These are phyloP conservation scores for Pampus argenteus DNA, from an alignment of 2,797 vertebrate genomes.

Conservation along the genomic window DNA sequence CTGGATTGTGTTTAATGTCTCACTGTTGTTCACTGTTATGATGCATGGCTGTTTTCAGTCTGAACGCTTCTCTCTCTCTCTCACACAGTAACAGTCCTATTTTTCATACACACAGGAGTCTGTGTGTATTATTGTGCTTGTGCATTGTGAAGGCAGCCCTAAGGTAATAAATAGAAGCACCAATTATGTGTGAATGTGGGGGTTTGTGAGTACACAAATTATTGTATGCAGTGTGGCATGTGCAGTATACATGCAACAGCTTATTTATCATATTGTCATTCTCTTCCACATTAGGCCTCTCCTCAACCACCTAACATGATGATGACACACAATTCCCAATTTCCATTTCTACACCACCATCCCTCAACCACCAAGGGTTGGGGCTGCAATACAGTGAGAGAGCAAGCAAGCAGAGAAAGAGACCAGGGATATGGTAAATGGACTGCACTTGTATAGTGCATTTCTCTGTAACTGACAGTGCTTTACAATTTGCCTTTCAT, in stretches of 20 bases:
- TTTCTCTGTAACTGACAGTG: no score
- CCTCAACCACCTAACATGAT: not conserved
- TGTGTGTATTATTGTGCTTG: constrained; percentile 54
- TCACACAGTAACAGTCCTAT: constrained; percentile 21
- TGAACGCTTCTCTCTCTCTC: not conserved
- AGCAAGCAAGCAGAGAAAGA: not conserved
- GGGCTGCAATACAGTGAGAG: not conserved
- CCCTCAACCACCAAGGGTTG: no score
- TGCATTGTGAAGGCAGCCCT: constrained; percentile 40
- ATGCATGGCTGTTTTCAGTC: not conserved
- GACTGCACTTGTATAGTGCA: no score
- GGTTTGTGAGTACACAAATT: constrained; percentile 18
- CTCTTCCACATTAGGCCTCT: not conserved
- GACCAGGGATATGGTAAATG: not conserved
- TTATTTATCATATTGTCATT: constrained; percentile 47
- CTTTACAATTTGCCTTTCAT: no score
- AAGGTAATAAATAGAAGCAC: constrained; percentile 51
- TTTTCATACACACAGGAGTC: constrained; percentile 46
- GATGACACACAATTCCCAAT: not conserved
- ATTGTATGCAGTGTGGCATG: constrained; percentile 3
- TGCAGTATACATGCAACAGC: constrained; percentile 4
- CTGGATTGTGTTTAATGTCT: not conserved
- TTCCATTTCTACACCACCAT: not conserved
- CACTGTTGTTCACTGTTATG: not conserved
- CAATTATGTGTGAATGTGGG: constrained; percentile 41